Conservation (phyloP, 1,140 invertebrate genomes). For the Physella acuta region DNA sequence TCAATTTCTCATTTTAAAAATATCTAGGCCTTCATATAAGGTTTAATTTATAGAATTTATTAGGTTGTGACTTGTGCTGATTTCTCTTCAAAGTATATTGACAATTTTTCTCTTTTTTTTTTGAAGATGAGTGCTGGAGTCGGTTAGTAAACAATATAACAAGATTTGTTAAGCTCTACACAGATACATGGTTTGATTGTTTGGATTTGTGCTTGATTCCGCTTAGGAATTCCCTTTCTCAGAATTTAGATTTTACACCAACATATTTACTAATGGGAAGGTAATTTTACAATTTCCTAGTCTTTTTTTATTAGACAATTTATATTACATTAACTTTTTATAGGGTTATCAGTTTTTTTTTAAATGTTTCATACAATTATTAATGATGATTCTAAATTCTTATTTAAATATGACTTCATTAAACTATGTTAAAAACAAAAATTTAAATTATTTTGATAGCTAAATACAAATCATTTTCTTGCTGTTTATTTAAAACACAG, state of each 20-base stretch:
- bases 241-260: constrained; percentile 8
- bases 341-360: background rate
- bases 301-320: background rate
- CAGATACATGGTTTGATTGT: constrained; percentile 8
- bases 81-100: no score
- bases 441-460: no score
- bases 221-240: constrained; percentile 6
- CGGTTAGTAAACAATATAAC: background rate
- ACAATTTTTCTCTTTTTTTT: background rate
- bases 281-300: background rate
- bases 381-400: no score
- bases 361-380: no score
- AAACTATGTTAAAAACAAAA: no score
- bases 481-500: constrained; percentile 9
- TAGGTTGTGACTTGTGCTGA: no score
- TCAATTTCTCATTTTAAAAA: no score
- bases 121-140: constrained; percentile 18
- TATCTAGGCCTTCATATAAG: no score
- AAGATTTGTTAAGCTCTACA: constrained; percentile 2
- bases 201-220: constrained; percentile 21
- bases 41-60: no score
- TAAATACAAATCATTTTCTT: no score
- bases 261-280: constrained; percentile 10
- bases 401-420: no score
- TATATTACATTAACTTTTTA: background rate